These are phyloP conservation scores for Gasteruption jaculator DNA, from an alignment of 2,888 invertebrate species.

Conservation along the genomic window DNA sequence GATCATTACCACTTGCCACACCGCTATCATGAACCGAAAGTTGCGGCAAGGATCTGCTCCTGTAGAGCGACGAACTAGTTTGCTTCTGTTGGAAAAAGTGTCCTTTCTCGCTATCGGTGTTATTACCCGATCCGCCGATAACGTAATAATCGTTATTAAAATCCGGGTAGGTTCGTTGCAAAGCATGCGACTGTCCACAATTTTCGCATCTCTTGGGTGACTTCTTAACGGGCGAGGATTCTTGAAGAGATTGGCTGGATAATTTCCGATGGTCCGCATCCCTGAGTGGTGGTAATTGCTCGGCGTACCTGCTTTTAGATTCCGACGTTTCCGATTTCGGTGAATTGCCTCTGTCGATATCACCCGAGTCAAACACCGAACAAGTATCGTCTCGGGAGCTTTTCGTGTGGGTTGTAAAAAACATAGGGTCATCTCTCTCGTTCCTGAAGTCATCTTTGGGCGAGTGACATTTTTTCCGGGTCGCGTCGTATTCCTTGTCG, in stretches of 20 bases:
- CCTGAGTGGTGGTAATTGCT: too few species aligned
- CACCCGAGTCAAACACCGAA: neutral
- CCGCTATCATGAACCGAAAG: constrained; percentile 60
- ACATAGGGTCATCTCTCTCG: constrained; percentile 5
- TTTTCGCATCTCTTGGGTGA: constrained; percentile 15
- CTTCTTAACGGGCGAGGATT: constrained; percentile 11
- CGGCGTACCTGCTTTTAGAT: too few species aligned
- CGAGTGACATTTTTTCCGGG: too few species aligned
- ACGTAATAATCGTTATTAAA: constrained; percentile 7
- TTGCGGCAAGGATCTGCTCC: constrained; percentile 66
- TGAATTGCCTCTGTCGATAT: too few species aligned
- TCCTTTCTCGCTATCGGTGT: constrained; percentile 7
- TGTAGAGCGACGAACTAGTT: constrained; percentile 52
- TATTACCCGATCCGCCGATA: too few species aligned
- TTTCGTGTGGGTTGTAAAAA: constrained; percentile 2
- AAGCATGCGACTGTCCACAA: constrained; percentile 13
- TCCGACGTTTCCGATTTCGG: too few species aligned
- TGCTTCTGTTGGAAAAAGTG: constrained; percentile 17
- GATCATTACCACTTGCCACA: constrained; percentile 48
- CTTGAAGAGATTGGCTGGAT: constrained; percentile 17
- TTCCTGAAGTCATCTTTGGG: neutral
- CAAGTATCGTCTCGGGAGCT: neutral
- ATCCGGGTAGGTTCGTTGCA: neutral
- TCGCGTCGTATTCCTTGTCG: too few species aligned
- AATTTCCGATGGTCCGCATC: constrained; percentile 9